A percentile compares a stretch with the other conserved stretches of the same genome.
These are phyloP conservation scores for Conus betulinus DNA, from an alignment of 1,140 invertebrate genomes.

Conservation along the genomic window DNA sequence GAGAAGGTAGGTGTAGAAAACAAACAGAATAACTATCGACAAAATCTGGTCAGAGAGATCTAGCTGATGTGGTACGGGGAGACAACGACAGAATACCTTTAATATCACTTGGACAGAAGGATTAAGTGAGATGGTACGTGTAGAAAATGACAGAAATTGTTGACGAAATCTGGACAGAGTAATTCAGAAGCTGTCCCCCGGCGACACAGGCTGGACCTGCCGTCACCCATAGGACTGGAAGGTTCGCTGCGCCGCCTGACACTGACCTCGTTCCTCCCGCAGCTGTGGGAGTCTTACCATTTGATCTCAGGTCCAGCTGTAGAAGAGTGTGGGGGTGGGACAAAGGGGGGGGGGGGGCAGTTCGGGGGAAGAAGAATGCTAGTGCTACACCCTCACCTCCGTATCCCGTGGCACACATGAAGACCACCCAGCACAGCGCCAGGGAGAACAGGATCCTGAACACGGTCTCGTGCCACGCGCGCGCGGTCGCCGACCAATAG, in stretches of 20 bases:
- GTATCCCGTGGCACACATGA: conserved; percentile 54
- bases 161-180: too few relatives aligned
- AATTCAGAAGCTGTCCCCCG: too few relatives aligned
- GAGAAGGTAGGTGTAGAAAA: conserved; percentile 84
- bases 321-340: too few relatives aligned
- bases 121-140: too few relatives aligned
- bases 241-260: too few relatives aligned
- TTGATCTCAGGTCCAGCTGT: too few relatives aligned
- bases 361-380: too few relatives aligned
- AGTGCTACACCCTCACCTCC: conserved; percentile 49
- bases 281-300: too few relatives aligned
- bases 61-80: conserved; percentile 75
- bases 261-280: too few relatives aligned
- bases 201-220: too few relatives aligned
- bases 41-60: conserved; percentile 44
- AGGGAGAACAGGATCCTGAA: conserved; percentile 26
- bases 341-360: background rate
- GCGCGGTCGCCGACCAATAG: conserved; percentile 21
- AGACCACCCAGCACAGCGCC: conserved; percentile 49
- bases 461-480: conserved; percentile 10
- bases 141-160: too few relatives aligned
- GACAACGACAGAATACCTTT: conserved; percentile 83
- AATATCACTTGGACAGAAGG: conserved; percentile 72
- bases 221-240: too few relatives aligned
- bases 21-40: conserved; percentile 85